These are phyloP conservation scores for Taphrorychus bicolor DNA, from an alignment of 2,888 invertebrate species.

Conservation along the genomic window DNA sequence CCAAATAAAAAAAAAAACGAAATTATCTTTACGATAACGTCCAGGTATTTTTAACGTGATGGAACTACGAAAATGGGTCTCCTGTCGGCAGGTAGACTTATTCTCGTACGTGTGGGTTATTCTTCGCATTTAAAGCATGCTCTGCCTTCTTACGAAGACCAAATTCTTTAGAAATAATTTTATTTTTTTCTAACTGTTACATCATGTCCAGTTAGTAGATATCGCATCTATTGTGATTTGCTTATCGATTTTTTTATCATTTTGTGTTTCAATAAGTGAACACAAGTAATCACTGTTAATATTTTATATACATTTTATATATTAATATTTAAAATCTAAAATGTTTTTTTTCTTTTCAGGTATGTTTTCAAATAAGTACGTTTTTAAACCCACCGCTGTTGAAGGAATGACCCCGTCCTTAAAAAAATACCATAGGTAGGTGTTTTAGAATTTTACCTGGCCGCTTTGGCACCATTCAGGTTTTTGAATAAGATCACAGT, in stretches of 20 bases:
- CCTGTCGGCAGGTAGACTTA: slow-evolving; percentile 39
- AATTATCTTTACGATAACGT: slow-evolving; percentile 40
- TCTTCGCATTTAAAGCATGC: neutral
- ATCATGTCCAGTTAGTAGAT: neutral
- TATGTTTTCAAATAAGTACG: neutral
- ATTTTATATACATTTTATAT: no score
- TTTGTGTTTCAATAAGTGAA: no score
- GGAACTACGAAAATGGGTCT: slow-evolving; percentile 37
- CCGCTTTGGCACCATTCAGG: slow-evolving; percentile 31
- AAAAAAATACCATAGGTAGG: slow-evolving; percentile 32
- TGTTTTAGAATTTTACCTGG: slow-evolving; percentile 40
- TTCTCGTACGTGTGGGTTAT: slow-evolving; percentile 25
- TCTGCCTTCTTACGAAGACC: no score
- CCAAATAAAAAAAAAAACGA: slow-evolving; percentile 37
- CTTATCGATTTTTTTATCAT: no score
- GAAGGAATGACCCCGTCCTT: slow-evolving; percentile 19
- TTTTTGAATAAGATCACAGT: slow-evolving; percentile 30
- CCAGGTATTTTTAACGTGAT: slow-evolving; percentile 40
- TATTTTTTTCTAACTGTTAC: no score
- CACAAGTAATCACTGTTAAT: no score
- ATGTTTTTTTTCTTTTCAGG: slow-evolving; percentile 10
- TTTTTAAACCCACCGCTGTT: neutral
- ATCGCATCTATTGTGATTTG: neutral
- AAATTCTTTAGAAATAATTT: no score
- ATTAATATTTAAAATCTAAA: no score